Evolutionary conservation across 1,140 invertebrate species (phyloP), one percentile per base, ranked within the genome.

Genomic region (Leptoteleia sp.): DNA sequence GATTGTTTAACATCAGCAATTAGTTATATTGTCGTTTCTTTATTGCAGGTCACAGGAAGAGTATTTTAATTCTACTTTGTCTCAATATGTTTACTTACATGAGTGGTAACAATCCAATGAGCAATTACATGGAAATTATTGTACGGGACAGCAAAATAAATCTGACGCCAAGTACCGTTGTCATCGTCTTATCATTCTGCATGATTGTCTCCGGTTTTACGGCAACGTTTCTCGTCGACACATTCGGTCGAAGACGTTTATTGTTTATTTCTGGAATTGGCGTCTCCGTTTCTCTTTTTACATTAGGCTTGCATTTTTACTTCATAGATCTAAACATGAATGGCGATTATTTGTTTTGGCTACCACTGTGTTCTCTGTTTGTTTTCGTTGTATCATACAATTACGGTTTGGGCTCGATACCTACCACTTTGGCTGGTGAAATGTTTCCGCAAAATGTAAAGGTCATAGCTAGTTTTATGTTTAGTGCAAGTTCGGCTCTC

Each of bases 221-320:
- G 0, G 81, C 85, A 0, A 82, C 82, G 0, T 79, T 85, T 6
- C 54, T 89, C 1, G 79, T 89, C 0, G 89, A 90, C 42, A 84
- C 52, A 50, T 83, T 88, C 2, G 88, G 88, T 12, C 72, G 89
- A 37, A 83, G 80, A 37, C 38, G 37, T 7, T 62, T 90, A 0
- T 33, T 89, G 1, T 85, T 86, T 4, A 73, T 75, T 8, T 88
- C 89, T 0, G 55, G 82, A 9, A 19, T 82, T 0, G 87, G 88
- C 1, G 81, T 83, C 1, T 55, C 82, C 0, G 6, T 85, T 1
- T 76, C 86, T 0, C 80, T 91, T 5, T 77, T 76, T 3, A 52
- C 88, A 0, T 80, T 89, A 2, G 88, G 92, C 3, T 76, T 92
- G 76, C 88, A 91, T 27, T 88, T 90, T 52, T 84, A 86, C 67